phyloP scores from a whole-genome alignment of 2,888 invertebrate genomes.

The Choristoneura rosaceana region DNA sequence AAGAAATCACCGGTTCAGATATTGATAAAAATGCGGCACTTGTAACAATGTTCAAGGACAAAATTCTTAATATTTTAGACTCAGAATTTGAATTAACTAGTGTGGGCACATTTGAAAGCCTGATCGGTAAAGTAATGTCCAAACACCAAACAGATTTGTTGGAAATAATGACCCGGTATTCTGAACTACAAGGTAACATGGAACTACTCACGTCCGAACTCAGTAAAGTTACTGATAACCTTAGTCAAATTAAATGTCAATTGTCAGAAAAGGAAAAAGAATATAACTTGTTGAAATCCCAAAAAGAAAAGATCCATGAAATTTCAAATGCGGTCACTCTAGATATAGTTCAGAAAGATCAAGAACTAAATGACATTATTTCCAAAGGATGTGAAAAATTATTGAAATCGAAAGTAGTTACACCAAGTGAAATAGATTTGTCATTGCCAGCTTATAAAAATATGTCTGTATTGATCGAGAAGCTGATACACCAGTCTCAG shows the following conservation, averaged over 20 bases:
- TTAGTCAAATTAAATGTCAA: conserved; percentile 60
- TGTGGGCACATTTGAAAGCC: conserved; percentile 57
- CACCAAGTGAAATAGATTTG: conserved; percentile 53
- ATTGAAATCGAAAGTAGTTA: conserved; percentile 55
- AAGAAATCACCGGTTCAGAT: conserved; percentile 48
- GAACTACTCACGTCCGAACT: conserved; percentile 57
- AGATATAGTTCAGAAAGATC: conserved; percentile 68
- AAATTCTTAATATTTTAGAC: conserved; percentile 63
- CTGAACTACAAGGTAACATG: conserved; percentile 55
- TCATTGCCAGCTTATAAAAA: conserved; percentile 54
- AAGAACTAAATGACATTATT: conserved; percentile 60
- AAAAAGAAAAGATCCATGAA: conserved; percentile 70
- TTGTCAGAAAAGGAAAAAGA: conserved; percentile 67
- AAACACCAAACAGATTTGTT: conserved; percentile 58
- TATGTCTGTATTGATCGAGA: conserved; percentile 59
- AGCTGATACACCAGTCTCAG: conserved; percentile 52
- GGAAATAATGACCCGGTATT: conserved; percentile 54
- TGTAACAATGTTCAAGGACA: conserved; percentile 60
- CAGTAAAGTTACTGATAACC: conserved; percentile 57
- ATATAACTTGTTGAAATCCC: conserved; percentile 60
- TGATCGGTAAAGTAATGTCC: conserved; percentile 55
- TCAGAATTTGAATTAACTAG: conserved; percentile 59
- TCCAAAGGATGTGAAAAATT: conserved; percentile 59
- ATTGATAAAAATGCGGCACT: conserved; percentile 47
- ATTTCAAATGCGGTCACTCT: conserved; percentile 72